These are phyloP conservation scores for Eidolon helvum DNA, from an alignment of 2,113 vertebrate species.

Conservation along the genomic window DNA sequence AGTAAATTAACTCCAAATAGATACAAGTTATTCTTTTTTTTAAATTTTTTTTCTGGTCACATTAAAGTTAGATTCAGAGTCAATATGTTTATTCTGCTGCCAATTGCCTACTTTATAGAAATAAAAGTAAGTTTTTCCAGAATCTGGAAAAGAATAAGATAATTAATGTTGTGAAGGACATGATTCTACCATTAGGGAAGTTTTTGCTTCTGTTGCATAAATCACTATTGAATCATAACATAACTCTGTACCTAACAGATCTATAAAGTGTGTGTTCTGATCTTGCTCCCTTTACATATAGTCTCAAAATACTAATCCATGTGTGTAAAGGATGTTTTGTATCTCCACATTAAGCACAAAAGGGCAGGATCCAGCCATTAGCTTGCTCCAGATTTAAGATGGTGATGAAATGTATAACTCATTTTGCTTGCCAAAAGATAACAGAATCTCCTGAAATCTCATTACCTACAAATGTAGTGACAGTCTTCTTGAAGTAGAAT, in stretches of 20 bases:
- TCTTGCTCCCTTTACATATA: background rate
- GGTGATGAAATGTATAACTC: slow-evolving; percentile 3
- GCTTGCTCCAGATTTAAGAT: background rate
- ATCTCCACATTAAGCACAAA: background rate
- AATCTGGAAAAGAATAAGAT: background rate
- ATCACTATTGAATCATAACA: background rate
- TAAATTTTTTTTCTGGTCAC: background rate
- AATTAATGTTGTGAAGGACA: background rate
- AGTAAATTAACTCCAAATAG: background rate
- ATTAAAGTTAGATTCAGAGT: background rate
- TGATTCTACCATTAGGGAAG: background rate
- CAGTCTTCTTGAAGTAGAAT: slow-evolving; percentile 2
- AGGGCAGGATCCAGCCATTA: background rate
- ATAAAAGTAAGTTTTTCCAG: background rate
- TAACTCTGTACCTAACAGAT: background rate
- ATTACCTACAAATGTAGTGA: slow-evolving; percentile 25
- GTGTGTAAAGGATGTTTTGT: background rate
- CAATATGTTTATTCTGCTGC: background rate
- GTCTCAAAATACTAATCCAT: background rate
- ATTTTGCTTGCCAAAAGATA: slow-evolving; percentile 5
- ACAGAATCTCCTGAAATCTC: slow-evolving; percentile 38
- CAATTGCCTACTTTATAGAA: slow-evolving; percentile 20
- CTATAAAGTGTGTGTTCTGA: background rate
- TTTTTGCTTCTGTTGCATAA: slow-evolving; percentile 10
- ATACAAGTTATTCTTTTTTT: background rate